Percentiles rank a stretch among this genome's conserved stretches.
Evolutionary conservation across 2,113 vertebrate genomes (phyloP).

Genomic region (Anoura caudifer): DNA sequence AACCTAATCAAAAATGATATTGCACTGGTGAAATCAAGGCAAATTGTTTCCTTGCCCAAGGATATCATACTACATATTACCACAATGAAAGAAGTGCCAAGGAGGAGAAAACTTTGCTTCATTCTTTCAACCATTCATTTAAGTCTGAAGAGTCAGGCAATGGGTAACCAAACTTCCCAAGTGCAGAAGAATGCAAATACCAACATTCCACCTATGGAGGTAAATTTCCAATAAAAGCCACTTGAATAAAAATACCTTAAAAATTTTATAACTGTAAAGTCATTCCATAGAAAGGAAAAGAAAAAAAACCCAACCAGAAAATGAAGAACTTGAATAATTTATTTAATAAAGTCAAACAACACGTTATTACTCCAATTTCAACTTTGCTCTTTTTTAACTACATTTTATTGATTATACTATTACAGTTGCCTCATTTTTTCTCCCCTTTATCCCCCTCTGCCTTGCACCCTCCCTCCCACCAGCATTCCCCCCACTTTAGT

Average conservation of each 20-base stretch:
- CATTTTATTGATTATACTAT: too few species aligned
- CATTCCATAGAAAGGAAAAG: not conserved
- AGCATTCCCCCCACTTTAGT: too few species aligned
- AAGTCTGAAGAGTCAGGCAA: not conserved
- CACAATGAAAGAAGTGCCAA: not conserved
- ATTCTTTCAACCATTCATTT: not conserved
- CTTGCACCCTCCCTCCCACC: too few species aligned
- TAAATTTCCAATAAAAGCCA: not conserved
- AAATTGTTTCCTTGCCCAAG: not conserved
- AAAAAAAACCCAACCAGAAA: not conserved
- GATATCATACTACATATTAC: not conserved
- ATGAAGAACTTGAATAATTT: not conserved
- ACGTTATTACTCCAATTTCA: not conserved
- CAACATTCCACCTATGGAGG: not conserved
- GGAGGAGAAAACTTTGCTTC: not conserved
- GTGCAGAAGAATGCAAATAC: not conserved
- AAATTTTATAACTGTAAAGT: not conserved
- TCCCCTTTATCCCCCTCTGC: too few species aligned
- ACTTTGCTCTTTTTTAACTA: not conserved
- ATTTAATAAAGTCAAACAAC: not conserved
- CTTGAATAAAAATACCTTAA: not conserved
- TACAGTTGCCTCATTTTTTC: too few species aligned
- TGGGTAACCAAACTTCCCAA: not conserved
- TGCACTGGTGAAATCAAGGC: not conserved
- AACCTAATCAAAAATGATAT: slow-evolving; percentile 25